Evolutionary conservation across 2,888 invertebrate genomes (phyloP), one percentile per base, ranked within the genome.

Genomic region (Agrypnus murinus): DNA sequence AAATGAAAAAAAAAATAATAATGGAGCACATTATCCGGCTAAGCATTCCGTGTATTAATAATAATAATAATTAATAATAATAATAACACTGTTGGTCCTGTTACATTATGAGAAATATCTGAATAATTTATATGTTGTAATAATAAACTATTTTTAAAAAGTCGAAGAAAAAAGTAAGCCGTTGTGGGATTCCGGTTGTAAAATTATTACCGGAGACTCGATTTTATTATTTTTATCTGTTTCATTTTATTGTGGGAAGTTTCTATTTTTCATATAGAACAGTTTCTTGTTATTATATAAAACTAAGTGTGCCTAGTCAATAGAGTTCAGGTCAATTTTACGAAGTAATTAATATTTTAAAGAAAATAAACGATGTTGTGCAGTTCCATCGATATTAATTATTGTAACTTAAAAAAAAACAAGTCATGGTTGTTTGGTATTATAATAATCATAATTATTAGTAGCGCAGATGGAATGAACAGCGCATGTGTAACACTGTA

Each of bases 221-320:
- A 80, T 83, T 84, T 85, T 79, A 82, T 82, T 84, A 79, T 81
- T 83, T 25, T 40, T 84, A 82, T 82, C 82, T 84, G 84, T 84
- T 85, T 84, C 79, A 81, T 83, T 86, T 84, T 84, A 86, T 86
- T 85, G 81, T 85, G 84, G 84, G 86, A 85, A 84, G 86, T 86
- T 86, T 87, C 86, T 86, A 86, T 87, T 86, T 87, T 86, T 86
- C 86, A 86, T 85, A 84, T 85, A 85, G 84, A 81, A 86, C 84
- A 85, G 84, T 87, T 88, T 88, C 88, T 88, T 88, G 88, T 89
- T 89, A 87, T 87, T 84, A 80, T 84, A 83, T 83, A 85, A 25
- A 88, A 88, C 87, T 89, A 89, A 88, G 89, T 89, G 89, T 89
- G 89, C 89, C 89, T 89, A 89, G 89, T 89, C 88, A 89, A 87